Base-by-base conservation (phyloP, 2,113 vertebrate genomes). In the Megaceryle torquata region DNA sequence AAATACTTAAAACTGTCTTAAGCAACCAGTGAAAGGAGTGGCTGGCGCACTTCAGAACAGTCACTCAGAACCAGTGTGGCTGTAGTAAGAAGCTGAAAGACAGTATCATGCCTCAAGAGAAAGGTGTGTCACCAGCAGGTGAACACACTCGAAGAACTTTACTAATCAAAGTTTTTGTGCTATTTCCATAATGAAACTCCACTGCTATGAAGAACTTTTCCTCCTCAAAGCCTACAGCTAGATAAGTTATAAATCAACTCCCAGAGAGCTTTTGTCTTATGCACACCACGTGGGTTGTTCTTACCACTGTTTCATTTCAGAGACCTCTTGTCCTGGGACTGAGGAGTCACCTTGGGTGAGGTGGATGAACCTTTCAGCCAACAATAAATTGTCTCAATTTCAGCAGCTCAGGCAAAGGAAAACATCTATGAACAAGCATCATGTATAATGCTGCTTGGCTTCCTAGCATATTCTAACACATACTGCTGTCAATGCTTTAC, bases 341-440 rank as follows among this genome's bases (percentile, higher is more conserved):
- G 50, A 59, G 15, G 6, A 41, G 57, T 24, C 13, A 26, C 5
- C 15, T 46, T 63, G 86, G 57, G 15, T 0, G 0, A 22, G 1
- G 3, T 39, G 28, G 44, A 35, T 39, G n/a, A 53, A 8, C 14
- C 56, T 81, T 82, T 51, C 44, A 74, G 44, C 10, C 7, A 10
- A 33, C 10, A 82, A n/a, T 31, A 61, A 90, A 75, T 3, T 35
- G 28, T 13, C 35, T 83, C 39, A 74, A 51, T 43, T 51, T 70
- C 22, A 83, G 76, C 64, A 65, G 21, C 24, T 81, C 3, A 13
- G 13, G 35, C 18, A 56, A 37, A 89, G 39, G 22, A 56, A 43
- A 61, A 64, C 17, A 13, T 12, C 51, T 72, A 15, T 8, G 3
- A 17, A 54, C 50, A 39, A 21, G 46, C 60, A 64, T 18, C 20